Evolutionary conservation across 2,888 invertebrate genomes (phyloP), one percentile per base, ranked within the genome.

Genomic region (Phoenoteleia sp.): DNA sequence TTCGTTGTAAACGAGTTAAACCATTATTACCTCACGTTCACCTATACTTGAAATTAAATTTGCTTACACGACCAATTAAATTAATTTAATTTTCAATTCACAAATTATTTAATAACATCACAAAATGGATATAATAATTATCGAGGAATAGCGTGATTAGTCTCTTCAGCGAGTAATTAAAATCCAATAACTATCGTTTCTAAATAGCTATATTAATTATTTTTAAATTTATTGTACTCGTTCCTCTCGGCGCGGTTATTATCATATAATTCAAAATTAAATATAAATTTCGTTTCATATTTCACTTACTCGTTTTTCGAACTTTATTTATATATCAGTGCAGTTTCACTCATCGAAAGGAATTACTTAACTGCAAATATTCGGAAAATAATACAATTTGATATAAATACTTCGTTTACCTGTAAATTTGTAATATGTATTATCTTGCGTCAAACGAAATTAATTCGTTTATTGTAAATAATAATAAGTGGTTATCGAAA

Each of bases 101-200:
- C 54, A 52, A 45, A 56, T 72, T 72, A 72, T 72, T 66, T 66
- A 80, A 80, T 72, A 74, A 66, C 29, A 74, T 66, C 66, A 60
- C 42, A 81, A 81, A 81, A 49, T 39, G 39, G 42, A 58, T 74
- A 81, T 81, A 58, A 66, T 66, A 58, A 81, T 81, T 74, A 74
- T 81, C 72, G 72, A 27, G 39, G 49, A 81, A 74, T 74, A 67
- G 56, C 39, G 49, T 47, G 42, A 74, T 81, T 74, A 81, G 66
- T 74, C 66, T 74, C 33, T 21, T 36, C 29, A 39, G 58, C 39
- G 29, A 52, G 58, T 66, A 81, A 81, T 81, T 74, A 56, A 80
- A 79, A 64, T 64, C 71, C 71, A 72, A 80, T 80, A 64, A 27
- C 47, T 72, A 80, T 72, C 45, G 25, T 27, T 72, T 80, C 72